Evolutionary conservation across 2,113 vertebrate genomes (phyloP), one percentile per base, ranked within the genome.

Genomic region (Colinus virginianus): DNA sequence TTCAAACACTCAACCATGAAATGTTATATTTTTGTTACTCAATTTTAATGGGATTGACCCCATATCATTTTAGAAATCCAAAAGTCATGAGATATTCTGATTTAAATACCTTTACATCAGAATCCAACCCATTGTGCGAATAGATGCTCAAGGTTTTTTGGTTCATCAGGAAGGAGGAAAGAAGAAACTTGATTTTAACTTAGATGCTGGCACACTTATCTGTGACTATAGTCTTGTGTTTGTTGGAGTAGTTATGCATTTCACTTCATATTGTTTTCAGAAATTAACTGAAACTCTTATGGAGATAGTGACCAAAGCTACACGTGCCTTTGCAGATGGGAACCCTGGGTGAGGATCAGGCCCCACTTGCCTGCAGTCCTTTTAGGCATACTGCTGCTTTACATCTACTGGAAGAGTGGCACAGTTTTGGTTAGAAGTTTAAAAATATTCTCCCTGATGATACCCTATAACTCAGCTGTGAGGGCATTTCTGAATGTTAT

Each of bases 341-440:
- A 70, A 14, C 6, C 0, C 2, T 5, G 22, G 9, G 9, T 0
- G 0, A 91, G 28, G 48, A 93, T 71, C 17, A 23, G 36, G 9
- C 2, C 30, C 8, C 8, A 11, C 36, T 62, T 77, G n/a, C 22
- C 30, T 38, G 0, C 34, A 8, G 16, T 49, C 9, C 56, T 83
- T 49, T 58, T n/a, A 13, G 20, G 20, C 3, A 36, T 2, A 0
- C 11, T 43, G 30, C 15, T 71, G 23, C 63, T 64, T 3, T 16
- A 13, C 9, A 20, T 22, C 17, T 38, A 4, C 26, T 28, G 59
- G 30, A 63, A 53, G 2, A 78, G 28, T 43, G 13, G 6, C 11
- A 12, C 8, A 16, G 9, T 9, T 91, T 68, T 82, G 15, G 21
- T 40, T 5, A 32, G 34, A 13, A 12, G 17, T 4, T 12, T 78